Conservation (phyloP, 2,888 invertebrate genomes). For the Rhagium mordax region DNA sequence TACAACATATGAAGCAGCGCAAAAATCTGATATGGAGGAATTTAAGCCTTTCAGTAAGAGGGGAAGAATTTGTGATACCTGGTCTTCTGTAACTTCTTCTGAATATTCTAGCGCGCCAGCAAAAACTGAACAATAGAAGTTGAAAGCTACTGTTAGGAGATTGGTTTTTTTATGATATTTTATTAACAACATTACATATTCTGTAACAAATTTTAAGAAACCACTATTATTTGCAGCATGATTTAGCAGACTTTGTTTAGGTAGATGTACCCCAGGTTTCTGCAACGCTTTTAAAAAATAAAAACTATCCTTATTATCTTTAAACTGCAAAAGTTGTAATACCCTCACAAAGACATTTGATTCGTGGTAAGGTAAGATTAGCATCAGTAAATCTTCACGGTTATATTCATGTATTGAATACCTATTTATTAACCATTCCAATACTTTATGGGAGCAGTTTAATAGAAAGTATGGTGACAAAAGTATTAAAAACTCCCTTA, state of each 20-base stretch:
- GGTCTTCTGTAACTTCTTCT: conserved; percentile 72
- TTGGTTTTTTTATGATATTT: conserved; percentile 75
- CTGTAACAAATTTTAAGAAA: conserved; percentile 78
- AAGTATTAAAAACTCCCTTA: conserved; percentile 85
- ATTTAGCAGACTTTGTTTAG: conserved; percentile 81
- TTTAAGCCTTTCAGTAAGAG: conserved; percentile 81
- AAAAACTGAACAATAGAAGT: conserved; percentile 85
- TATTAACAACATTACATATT: conserved; percentile 74
- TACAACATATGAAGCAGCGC: conserved; percentile 83
- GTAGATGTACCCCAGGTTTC: conserved; percentile 81
- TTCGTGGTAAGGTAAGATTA: conserved; percentile 94
- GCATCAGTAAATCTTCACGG: conserved; percentile 82
- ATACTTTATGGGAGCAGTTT: conserved; percentile 87
- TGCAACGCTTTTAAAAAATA: conserved; percentile 83
- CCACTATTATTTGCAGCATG: conserved; percentile 78
- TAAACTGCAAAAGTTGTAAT: conserved; percentile 83
- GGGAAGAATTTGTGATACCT: conserved; percentile 81
- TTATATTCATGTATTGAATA: conserved; percentile 93
- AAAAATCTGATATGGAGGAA: conserved; percentile 80
- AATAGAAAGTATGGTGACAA: conserved; percentile 92
- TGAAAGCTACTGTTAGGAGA: conserved; percentile 80
- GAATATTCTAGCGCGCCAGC: conserved; percentile 79
- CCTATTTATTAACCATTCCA: conserved; percentile 96
- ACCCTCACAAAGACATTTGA: conserved; percentile 90
- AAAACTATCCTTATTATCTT: conserved; percentile 78